Base-by-base conservation (phyloP, 2,888 invertebrate genomes). In the Sussaba pulchella region DNA sequence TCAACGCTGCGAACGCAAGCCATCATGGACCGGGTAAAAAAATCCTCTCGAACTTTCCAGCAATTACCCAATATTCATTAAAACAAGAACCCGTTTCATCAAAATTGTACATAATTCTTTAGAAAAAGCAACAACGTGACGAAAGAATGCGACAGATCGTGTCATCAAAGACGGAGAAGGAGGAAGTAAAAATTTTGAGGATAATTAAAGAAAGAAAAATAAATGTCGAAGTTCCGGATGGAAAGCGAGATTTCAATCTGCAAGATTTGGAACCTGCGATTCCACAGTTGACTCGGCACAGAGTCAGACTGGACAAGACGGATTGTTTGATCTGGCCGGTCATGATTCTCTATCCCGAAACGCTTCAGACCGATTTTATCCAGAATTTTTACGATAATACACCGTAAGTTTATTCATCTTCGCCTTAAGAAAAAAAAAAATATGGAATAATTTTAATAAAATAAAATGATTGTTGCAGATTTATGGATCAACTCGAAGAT, bases 291-390 rank as follows among this genome's bases (percentile, higher is more conserved):
- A 94, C 94, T 52, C 94, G 95, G 71, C 92, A 94, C 77, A 94
- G 94, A 66, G 97, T 97, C 0, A 94, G 94, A 87, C 87, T 96
- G 10, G 94, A 94, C 82, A 93, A 94, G 87, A 92, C 95, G 0
- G 93, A 92, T 10, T 91, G 92, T 50, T 92, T 99, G 10, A 92
- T 95, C 66, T 99, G 98, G 98, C 99, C 99, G 0, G 96, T 98
- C 0, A 93, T 97, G 17, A 95, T 99, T 84, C 93, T 97, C 10
- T 99, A 98, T 92, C 99, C 99, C 0, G 98, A 99, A 92, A 96
- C 96, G 88, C 94, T 95, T 77, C 95, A 96, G 87, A 96, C 97
- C 63, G 99, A 99, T 92, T 97, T 98, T 86, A 94, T 99, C 47
- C 95, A 96, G 90, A 94, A 94, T 76, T 97, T 98, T 88, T 94